Conservation (phyloP, 2,888 invertebrate genomes). For the Trissonchulus sp. region DNA sequence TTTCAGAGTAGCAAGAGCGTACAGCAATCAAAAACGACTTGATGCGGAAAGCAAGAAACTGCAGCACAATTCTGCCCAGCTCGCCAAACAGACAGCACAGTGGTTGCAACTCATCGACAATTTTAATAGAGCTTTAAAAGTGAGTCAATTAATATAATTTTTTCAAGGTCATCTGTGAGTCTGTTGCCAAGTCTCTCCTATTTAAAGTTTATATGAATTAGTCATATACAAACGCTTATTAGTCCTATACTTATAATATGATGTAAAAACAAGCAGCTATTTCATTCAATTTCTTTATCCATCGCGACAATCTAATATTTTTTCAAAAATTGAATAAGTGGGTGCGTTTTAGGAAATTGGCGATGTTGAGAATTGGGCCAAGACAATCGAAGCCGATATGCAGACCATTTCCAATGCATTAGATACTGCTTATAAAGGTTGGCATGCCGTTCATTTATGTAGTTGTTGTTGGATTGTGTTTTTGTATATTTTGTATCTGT, state of each 20-base stretch:
- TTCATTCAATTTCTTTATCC: too few relatives aligned
- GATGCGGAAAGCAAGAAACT: conserved; percentile 94
- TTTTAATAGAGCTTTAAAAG: conserved; percentile 59
- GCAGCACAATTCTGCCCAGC: conserved; percentile 84
- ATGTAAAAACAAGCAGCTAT: too few relatives aligned
- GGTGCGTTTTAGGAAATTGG: conserved; percentile 78
- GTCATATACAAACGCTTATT: too few relatives aligned
- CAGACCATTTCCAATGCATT: conserved; percentile 80
- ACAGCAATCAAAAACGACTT: conserved; percentile 91
- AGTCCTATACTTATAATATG: too few relatives aligned
- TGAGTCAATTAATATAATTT: conserved; percentile 40
- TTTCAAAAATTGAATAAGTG: too few relatives aligned
- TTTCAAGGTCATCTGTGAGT: conserved; percentile 11
- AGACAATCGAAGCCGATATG: conserved; percentile 92
- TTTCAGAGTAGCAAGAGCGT: conserved; percentile 87
- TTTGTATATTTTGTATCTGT: too few relatives aligned
- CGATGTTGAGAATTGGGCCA: conserved; percentile 97
- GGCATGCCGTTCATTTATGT: conserved; percentile 37
- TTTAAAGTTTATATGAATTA: too few relatives aligned
- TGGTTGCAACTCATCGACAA: conserved; percentile 76
- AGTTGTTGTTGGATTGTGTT: too few relatives aligned
- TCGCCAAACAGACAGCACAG: conserved; percentile 91
- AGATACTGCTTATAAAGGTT: conserved; percentile 80
- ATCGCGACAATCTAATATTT: too few relatives aligned
- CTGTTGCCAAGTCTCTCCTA: too few relatives aligned